Conservation (phyloP, 2,113 vertebrate species). For the Corydoras sp. region DNA sequence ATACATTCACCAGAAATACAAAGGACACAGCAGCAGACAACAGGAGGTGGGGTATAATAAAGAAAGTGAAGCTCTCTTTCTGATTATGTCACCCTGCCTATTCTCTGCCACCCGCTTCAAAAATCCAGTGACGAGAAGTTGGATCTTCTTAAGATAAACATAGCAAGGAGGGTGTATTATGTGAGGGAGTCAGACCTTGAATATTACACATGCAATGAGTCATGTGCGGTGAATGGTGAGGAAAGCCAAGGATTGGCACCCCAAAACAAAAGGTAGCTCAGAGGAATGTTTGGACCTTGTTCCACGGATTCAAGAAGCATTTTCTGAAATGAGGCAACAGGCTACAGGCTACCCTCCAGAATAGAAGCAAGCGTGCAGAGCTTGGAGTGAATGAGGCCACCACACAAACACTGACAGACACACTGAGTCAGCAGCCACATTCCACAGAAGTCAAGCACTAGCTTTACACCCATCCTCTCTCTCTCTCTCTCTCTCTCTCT, state of each 20-base stretch:
- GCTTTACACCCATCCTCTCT: slow-evolving; percentile 53
- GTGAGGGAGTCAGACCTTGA: slow-evolving; percentile 1
- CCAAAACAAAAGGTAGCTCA: slow-evolving; percentile 38
- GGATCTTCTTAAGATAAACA: slow-evolving; percentile 37
- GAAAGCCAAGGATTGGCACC: slow-evolving; percentile 30
- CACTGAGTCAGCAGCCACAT: slow-evolving; percentile 70
- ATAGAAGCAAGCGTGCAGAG: slow-evolving; percentile 49
- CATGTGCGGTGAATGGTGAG: slow-evolving; percentile 23
- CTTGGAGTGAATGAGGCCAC: slow-evolving; percentile 57
- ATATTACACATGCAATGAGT: slow-evolving; percentile 18
- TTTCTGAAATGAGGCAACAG: slow-evolving; percentile 60
- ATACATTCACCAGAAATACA: slow-evolving; percentile 20
- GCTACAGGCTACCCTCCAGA: slow-evolving; percentile 47
- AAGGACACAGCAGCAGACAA: slow-evolving; percentile 30
- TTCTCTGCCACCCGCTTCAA: slow-evolving; percentile 13
- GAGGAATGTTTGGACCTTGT: slow-evolving; percentile 50
- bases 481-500: slow-evolving; percentile 26
- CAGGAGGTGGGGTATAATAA: slow-evolving; percentile 21
- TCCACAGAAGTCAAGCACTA: slow-evolving; percentile 68
- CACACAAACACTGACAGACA: slow-evolving; percentile 55
- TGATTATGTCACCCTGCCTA: slow-evolving; percentile 12
- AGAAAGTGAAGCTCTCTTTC: slow-evolving; percentile 4
- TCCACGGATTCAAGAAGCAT: slow-evolving; percentile 52
- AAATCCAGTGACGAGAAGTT: slow-evolving; percentile 17
- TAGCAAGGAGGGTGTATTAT: slow-evolving; percentile 5